Conservation (phyloP, 2,797 vertebrate genomes). For the Manis crassicaudata region DNA sequence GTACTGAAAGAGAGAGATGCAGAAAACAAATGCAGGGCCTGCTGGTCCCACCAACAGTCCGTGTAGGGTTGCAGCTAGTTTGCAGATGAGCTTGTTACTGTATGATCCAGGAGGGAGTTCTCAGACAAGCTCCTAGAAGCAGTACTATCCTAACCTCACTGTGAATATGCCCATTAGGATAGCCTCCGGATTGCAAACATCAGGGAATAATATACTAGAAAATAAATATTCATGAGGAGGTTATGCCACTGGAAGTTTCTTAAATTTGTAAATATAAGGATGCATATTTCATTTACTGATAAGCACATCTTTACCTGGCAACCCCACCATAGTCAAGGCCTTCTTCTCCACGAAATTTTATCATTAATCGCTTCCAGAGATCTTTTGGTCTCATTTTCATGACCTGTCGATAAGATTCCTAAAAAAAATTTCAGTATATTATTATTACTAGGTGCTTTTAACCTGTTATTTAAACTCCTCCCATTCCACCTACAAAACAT, state of each 20-base stretch:
- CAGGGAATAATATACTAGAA: not conserved
- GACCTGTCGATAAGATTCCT: conserved; percentile 99
- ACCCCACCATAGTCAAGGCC: conserved; percentile 98
- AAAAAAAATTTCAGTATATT: conserved; percentile 54
- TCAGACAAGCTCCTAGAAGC: not conserved
- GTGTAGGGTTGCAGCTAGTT: not conserved
- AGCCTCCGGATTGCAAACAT: not conserved
- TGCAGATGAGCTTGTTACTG: not conserved
- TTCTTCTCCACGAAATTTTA: conserved; percentile 98
- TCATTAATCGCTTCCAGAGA: conserved; percentile 98
- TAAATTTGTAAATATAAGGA: conserved; percentile 11
- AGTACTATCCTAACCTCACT: not conserved
- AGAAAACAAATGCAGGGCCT: not conserved
- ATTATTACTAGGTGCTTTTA: conserved; percentile 45
- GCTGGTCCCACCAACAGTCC: not conserved
- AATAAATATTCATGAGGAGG: not conserved
- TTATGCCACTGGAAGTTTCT: not conserved
- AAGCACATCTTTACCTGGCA: conserved; percentile 90
- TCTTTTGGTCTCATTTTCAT: conserved; percentile 99
- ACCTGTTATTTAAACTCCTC: conserved; percentile 9
- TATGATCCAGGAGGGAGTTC: not conserved
- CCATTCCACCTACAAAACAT: not conserved
- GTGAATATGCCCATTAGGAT: not conserved
- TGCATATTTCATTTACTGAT: not conserved
- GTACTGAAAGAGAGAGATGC: not conserved